Percentiles rank a stretch among this genome's conserved stretches.
These are phyloP conservation scores for Vicugna pacos DNA, from an alignment of 2,113 vertebrate species.

Conservation along the genomic window DNA sequence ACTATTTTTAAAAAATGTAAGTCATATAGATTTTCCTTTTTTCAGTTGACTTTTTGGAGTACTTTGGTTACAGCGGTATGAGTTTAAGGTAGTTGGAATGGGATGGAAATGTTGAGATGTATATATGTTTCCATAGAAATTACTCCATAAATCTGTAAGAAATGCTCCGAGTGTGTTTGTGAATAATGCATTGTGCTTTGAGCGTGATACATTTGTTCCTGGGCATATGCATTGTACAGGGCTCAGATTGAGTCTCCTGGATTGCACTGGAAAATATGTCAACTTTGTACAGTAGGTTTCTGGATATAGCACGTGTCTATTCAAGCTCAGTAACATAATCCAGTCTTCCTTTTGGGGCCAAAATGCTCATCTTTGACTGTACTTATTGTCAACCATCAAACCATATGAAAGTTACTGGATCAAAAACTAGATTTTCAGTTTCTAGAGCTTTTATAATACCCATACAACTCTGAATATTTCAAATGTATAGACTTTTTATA, in stretches of 20 bases:
- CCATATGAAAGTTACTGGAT: not conserved
- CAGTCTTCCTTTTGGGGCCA: not conserved
- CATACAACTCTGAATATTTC: conserved; percentile 13
- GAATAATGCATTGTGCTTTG: conserved; percentile 6
- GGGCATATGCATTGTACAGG: conserved; percentile 54
- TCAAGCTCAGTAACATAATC: conserved; percentile 11
- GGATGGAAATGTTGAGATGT: conserved; percentile 27
- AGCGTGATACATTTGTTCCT: conserved; percentile 15
- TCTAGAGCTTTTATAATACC: conserved; percentile 52
- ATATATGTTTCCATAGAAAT: conserved; percentile 63
- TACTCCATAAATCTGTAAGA: conserved; percentile 38
- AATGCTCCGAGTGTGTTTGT: conserved; percentile 38
- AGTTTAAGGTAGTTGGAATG: conserved; percentile 17
- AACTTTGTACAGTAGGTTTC: conserved; percentile 42
- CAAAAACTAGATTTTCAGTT: conserved; percentile 36
- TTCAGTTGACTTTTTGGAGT: conserved; percentile 28
- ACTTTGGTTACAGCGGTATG: not conserved
- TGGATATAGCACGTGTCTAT: not conserved
- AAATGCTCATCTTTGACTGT: conserved; percentile 41
- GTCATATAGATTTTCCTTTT: not conserved
- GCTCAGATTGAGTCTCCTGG: conserved; percentile 4
- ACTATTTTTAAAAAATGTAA: not conserved
- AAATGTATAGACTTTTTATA: conserved; percentile 43
- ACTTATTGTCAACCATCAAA: not conserved
- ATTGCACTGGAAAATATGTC: conserved; percentile 35